Conservation (phyloP, 2,113 vertebrate genomes). For the Rhombomys opimus region DNA sequence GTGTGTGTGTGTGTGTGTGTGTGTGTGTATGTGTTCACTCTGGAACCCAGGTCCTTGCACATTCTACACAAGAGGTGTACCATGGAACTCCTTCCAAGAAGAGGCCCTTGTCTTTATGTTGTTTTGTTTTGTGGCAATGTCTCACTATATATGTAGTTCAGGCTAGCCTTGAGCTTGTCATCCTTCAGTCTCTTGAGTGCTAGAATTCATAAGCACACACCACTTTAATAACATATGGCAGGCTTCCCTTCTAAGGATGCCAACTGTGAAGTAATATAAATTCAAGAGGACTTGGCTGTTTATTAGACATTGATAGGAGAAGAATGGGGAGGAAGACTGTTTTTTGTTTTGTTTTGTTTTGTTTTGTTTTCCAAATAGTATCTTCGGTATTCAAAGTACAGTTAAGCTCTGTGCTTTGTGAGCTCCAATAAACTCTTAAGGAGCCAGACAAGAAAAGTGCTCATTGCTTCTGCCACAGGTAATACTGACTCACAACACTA, state of each 20-base stretch:
- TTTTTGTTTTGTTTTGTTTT: background rate
- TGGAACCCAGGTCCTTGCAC: background rate
- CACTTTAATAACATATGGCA: background rate
- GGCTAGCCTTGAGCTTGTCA: background rate
- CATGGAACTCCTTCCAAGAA: background rate
- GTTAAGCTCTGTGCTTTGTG: background rate
- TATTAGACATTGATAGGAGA: background rate
- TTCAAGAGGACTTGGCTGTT: slow-evolving; percentile 43
- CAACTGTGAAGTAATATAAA: background rate
- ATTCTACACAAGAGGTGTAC: background rate
- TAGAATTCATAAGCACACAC: background rate
- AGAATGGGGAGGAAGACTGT: background rate
- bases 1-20: background rate
- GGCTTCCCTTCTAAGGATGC: background rate
- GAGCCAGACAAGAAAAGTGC: background rate
- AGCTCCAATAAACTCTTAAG: background rate
- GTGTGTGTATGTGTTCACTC: background rate
- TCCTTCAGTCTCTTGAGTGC: background rate
- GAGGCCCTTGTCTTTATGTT: background rate
- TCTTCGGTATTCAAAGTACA: background rate
- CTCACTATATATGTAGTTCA: background rate
- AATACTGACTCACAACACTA: slow-evolving; percentile 83
- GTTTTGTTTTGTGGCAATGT: background rate
- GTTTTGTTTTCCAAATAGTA: background rate
- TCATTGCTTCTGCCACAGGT: slow-evolving; percentile 11